phyloP scores from a whole-genome alignment of 2,888 invertebrate species.

The Leptinotarsa tumamoca region DNA sequence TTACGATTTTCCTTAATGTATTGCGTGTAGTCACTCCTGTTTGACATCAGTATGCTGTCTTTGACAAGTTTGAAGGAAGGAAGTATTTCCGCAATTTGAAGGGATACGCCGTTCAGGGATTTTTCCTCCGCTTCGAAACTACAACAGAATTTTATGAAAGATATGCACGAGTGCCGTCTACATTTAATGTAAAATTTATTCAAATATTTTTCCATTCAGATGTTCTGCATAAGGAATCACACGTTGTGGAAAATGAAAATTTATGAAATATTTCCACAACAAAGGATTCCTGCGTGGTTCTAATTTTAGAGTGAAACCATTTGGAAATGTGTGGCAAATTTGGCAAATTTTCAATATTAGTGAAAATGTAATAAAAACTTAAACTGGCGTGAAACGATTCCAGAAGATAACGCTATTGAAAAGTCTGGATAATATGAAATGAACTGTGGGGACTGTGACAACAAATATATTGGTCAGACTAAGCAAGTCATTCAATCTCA shows the following conservation, averaged over 20 bases:
- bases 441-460: too few relatives aligned
- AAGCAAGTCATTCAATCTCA: too few relatives aligned
- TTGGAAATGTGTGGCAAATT: background rate
- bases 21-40: conserved; percentile 3
- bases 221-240: conserved; percentile 21
- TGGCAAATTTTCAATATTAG: background rate
- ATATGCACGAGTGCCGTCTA: conserved; percentile 16
- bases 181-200: conserved; percentile 32
- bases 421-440: too few relatives aligned
- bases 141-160: conserved; percentile 18
- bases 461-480: too few relatives aligned
- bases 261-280: conserved; percentile 19
- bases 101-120: conserved; percentile 30
- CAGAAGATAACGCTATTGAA: too few relatives aligned
- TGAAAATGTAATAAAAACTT: background rate
- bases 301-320: background rate
- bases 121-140: conserved; percentile 22
- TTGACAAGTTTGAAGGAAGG: conserved; percentile 26
- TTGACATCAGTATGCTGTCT: conserved; percentile 16
- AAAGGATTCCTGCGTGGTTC: conserved; percentile 7
- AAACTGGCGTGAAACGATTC: background rate
- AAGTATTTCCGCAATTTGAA: conserved; percentile 27
- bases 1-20: background rate
- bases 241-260: conserved; percentile 1
- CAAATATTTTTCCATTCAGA: conserved; percentile 31